A percentile compares a stretch with the other conserved stretches of the same genome.
These are phyloP conservation scores for Zophobas morio DNA, from an alignment of 1,140 invertebrate species.

Conservation along the genomic window DNA sequence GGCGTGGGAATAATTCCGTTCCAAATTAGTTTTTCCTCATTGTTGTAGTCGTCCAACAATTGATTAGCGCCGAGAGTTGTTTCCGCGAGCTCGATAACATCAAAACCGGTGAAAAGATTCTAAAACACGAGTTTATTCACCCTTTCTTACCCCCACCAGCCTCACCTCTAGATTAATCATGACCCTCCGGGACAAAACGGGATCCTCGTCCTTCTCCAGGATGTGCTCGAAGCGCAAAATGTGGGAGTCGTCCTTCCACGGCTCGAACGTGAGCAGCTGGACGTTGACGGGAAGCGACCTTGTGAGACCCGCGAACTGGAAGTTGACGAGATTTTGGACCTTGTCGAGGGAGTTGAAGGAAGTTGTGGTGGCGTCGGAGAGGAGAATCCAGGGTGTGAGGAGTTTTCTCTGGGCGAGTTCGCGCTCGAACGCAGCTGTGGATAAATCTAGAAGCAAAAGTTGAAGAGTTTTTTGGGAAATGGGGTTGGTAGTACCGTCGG, in stretches of 20 bases:
- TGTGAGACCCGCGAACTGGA: constrained; percentile 51
- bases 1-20: constrained; percentile 6
- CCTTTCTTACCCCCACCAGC: background rate
- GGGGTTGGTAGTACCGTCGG: background rate
- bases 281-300: constrained; percentile 80
- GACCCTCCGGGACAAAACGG: constrained; percentile 71
- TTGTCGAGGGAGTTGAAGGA: constrained; percentile 1
- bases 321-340: background rate
- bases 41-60: constrained; percentile 44
- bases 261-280: constrained; percentile 88
- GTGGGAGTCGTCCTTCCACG: constrained; percentile 77
- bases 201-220: constrained; percentile 80
- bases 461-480: background rate
- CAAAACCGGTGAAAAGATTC: constrained; percentile 39
- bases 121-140: constrained; percentile 15
- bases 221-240: constrained; percentile 91
- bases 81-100: constrained; percentile 40
- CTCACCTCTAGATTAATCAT: constrained; percentile 71
- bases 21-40: constrained; percentile 30
- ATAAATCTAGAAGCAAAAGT: background rate
- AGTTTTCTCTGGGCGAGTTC: constrained; percentile 50
- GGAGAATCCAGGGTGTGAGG: constrained; percentile 43
- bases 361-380: background rate
- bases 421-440: constrained; percentile 22
- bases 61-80: constrained; percentile 50